Base-by-base conservation (phyloP, 2,113 vertebrate species). In the Anas platyrhynchos region DNA sequence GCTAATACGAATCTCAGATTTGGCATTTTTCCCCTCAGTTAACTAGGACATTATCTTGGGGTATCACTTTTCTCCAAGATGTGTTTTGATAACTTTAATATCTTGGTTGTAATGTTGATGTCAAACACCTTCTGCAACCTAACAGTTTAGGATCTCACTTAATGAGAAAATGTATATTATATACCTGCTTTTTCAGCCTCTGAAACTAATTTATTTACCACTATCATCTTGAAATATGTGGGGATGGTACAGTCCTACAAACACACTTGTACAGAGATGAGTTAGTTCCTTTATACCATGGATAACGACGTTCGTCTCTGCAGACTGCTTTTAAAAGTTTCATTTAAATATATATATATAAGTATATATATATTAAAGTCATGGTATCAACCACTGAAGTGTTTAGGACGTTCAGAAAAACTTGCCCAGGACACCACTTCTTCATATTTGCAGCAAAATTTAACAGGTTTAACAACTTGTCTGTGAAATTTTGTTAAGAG, bases 21-120 rank as follows among this genome's bases (percentile, higher is more conserved):
- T 56, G 55, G 8, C 12, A 5, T 50, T 68, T 38, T 0, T 0
- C 2, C 11, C 10, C 14, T 65, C 32, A 68, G 17, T 21, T 59
- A 59, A 55, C 8, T 34, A 41, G 5, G 23, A 15, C 32, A 4
- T 13, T 77, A 1, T 75, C 18, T 63, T 75, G 25, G 13, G 11
- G 9, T 41, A n/a, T 27, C 52, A 65, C 3, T 5, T 63, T 71
- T 86, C 46, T 78, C 44, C 1, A 7, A 79, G 62, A 46, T 27
- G 6, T 7, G 69, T 83, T 82, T 58, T 66, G 8, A 26, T 11
- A 23, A 16, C 8, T 73, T 89, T 82, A 36, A 15, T 91, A 16
- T 83, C 63, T 50, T 66, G 58, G 13, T 48, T 72, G 29, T 50
- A 58, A 41, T 36, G 55, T 17, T 55, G 44, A 18, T 66, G 38